Evolutionary conservation across 2,888 invertebrate genomes (phyloP).

Genomic region (Xanthia icteritia): DNA sequence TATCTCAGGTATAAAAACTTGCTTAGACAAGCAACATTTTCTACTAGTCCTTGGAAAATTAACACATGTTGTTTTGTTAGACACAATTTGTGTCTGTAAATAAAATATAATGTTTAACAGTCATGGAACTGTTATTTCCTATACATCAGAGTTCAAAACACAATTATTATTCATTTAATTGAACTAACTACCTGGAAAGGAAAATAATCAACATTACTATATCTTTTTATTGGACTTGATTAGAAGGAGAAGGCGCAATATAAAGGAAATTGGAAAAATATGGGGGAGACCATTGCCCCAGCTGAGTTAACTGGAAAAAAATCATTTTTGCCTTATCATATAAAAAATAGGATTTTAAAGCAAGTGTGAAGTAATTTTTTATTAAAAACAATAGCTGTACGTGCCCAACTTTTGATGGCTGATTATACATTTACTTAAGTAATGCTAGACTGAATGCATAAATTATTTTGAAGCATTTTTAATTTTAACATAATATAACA

Average conservation of each 20-base stretch:
- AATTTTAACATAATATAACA: too few relatives aligned
- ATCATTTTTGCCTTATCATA: too few relatives aligned
- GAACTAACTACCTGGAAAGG: not conserved
- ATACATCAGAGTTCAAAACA: not conserved
- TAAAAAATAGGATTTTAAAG: too few relatives aligned
- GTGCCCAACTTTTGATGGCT: too few relatives aligned
- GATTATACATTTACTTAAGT: too few relatives aligned
- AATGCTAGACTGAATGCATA: not conserved
- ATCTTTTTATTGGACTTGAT: not conserved
- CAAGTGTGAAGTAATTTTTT: too few relatives aligned
- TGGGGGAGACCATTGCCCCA: too few relatives aligned
- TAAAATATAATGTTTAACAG: constrained; percentile 2
- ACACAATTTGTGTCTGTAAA: constrained; percentile 2
- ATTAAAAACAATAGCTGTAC: too few relatives aligned
- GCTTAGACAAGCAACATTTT: constrained; percentile 25
- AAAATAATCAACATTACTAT: not conserved
- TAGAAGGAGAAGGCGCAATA: too few relatives aligned
- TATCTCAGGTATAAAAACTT: constrained; percentile 23
- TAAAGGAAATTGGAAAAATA: too few relatives aligned
- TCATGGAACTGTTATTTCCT: not conserved
- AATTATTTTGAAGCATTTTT: not conserved
- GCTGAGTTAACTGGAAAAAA: too few relatives aligned
- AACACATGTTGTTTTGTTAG: constrained; percentile 13
- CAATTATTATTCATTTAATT: constrained; percentile 8
- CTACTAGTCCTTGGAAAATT: constrained; percentile 41